Evolutionary conservation across 53 echinoderm and acorn worm species (phyloP), one percentile per base, ranked within the genome.

Genomic region (Astropecten irregularis): DNA sequence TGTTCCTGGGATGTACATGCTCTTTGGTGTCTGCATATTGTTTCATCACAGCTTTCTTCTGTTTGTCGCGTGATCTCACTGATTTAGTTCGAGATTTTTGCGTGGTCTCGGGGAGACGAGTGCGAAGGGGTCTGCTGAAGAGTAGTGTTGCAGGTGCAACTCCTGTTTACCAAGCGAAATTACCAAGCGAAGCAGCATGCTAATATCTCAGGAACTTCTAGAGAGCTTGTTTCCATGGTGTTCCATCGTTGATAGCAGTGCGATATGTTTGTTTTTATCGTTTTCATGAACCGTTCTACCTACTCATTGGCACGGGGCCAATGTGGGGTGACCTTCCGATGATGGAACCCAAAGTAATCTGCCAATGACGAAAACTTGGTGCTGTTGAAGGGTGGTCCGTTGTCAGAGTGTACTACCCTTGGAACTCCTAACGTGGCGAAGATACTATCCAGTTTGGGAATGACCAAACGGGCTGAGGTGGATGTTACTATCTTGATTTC

Each of bases 341-440:
- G 89, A 9, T 38, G 28, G 46, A 92, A 92, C 9, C 92, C 92
- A 0, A 89, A 33, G 52, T 92, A 89, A 2, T 77, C 29, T 9
- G 92, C 85, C 63, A 88, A 91, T 19, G 44, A 31, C 13, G 60
- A 18, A 73, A 91, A 91, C 14, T 91, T 81, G 0, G 30, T 13
- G 13, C 88, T 79, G 60, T 91, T 87, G 48, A 91, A 91, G 2
- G 91, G 91, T 25, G 91, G 84, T 10, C 88, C 84, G 48, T 92
- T 88, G 61, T 92, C 92, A 3, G 88, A 69, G 61, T 81, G 62
- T 13, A 92, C 79, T 2, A 67, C 82, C 38, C 23, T 22, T 11
- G 76, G 87, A 21, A 83, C 81, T 55, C 86, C 86, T 20, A 5
- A 46, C 11, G 63, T 69, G 11, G 86, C 48, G 3, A 90, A 84